These are phyloP conservation scores for Sminthopsis crassicaudata DNA, from an alignment of 2,113 vertebrate genomes.

Conservation along the genomic window DNA sequence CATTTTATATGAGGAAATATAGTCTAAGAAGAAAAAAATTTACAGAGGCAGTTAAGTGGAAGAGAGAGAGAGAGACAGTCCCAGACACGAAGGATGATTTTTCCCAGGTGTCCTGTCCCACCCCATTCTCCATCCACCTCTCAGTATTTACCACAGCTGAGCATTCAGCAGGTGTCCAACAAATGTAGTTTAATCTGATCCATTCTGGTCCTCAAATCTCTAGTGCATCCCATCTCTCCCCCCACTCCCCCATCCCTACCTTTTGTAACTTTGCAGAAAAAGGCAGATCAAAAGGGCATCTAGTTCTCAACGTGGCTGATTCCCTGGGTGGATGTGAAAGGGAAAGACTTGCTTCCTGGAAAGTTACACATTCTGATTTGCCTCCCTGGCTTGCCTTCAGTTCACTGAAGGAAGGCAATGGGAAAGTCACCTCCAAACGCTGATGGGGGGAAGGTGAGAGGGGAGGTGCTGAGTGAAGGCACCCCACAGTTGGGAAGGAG, in stretches of 20 bases:
- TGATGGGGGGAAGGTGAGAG: not conserved
- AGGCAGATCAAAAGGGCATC: not conserved
- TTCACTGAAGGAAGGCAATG: not conserved
- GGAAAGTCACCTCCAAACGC: not conserved
- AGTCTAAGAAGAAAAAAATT: not conserved
- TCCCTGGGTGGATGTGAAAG: not conserved
- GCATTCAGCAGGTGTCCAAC: not conserved
- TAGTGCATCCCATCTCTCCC: not conserved
- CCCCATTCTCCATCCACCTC: not conserved
- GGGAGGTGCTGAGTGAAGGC: not conserved
- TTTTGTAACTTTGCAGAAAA: not conserved
- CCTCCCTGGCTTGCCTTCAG: not conserved
- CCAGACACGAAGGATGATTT: not conserved
- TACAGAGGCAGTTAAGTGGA: not conserved
- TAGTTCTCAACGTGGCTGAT: not conserved
- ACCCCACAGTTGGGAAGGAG: slow-evolving; percentile 19
- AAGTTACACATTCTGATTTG: not conserved
- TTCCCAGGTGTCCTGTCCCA: not conserved
- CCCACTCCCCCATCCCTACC: not conserved
- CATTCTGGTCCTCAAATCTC: not conserved
- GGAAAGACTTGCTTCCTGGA: not conserved
- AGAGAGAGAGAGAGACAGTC: not conserved
- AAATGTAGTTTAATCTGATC: not conserved
- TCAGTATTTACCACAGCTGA: not conserved
- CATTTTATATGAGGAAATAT: not conserved